phyloP scores from a whole-genome alignment of 53 echinoderm and acorn worm genomes.

The Arbacia lixula region DNA sequence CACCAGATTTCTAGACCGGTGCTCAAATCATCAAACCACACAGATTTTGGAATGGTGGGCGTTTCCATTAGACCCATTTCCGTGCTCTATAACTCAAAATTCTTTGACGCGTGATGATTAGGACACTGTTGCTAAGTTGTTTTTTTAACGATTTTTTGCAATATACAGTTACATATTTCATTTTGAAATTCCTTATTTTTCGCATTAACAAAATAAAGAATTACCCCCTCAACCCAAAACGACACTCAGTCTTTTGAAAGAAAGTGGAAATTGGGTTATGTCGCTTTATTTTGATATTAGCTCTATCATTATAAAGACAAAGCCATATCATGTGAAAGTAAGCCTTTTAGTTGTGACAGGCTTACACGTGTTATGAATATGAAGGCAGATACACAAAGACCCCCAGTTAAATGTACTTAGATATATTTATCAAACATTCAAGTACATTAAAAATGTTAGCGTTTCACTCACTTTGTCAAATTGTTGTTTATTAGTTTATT shows the following conservation, averaged over 20 bases:
- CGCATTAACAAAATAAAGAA: not conserved
- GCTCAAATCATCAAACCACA: not conserved
- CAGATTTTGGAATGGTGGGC: not conserved
- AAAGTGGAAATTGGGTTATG: no score
- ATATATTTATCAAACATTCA: not conserved
- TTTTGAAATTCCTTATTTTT: not conserved
- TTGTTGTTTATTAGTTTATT: no score
- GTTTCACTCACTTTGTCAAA: not conserved
- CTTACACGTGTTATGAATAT: no score
- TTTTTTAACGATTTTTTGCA: not conserved
- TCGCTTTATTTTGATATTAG: not conserved
- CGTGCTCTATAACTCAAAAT: not conserved
- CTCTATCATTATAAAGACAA: not conserved
- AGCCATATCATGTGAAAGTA: not conserved
- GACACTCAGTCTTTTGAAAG: not conserved
- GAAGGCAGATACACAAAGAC: not conserved
- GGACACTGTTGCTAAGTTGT: not conserved
- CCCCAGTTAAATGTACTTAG: not conserved
- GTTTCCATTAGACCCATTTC: not conserved
- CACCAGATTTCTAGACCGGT: no score
- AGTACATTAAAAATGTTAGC: not conserved
- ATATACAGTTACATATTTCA: not conserved
- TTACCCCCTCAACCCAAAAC: not conserved
- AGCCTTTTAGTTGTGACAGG: not conserved
- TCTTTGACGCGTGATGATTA: not conserved